These are phyloP conservation scores for Cervus canadensis DNA, from an alignment of 2,113 vertebrate genomes.

Conservation along the genomic window DNA sequence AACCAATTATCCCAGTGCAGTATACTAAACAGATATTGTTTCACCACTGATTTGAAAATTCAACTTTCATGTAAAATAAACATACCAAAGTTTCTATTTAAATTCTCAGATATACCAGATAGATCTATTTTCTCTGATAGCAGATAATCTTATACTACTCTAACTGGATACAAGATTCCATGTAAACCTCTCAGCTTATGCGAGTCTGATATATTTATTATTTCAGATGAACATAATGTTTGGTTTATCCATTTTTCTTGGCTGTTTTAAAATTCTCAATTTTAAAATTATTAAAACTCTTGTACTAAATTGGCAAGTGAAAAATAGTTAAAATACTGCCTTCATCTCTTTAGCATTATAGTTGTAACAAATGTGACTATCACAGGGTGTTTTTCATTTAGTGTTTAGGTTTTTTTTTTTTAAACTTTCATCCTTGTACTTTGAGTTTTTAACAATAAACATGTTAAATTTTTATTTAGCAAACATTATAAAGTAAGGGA, in stretches of 20 bases:
- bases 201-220: neutral
- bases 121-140: neutral
- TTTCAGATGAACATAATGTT: neutral
- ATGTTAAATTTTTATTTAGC: neutral
- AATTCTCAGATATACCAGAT: neutral
- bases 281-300: neutral
- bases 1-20: neutral
- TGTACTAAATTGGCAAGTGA: neutral
- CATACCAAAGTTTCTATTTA: neutral
- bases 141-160: neutral
- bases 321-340: neutral
- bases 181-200: neutral
- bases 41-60: neutral
- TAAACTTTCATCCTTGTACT: neutral
- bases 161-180: neutral
- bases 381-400: neutral
- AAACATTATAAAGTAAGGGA: neutral
- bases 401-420: neutral
- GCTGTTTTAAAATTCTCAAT: neutral
- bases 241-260: neutral
- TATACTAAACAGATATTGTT: neutral
- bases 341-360: neutral
- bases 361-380: neutral
- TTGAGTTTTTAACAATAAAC: neutral
- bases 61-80: neutral